Percentiles rank a stretch among this genome's conserved stretches.
These are phyloP conservation scores for Sycophaga agraensis DNA, from an alignment of 1,140 invertebrate species.

Conservation along the genomic window DNA sequence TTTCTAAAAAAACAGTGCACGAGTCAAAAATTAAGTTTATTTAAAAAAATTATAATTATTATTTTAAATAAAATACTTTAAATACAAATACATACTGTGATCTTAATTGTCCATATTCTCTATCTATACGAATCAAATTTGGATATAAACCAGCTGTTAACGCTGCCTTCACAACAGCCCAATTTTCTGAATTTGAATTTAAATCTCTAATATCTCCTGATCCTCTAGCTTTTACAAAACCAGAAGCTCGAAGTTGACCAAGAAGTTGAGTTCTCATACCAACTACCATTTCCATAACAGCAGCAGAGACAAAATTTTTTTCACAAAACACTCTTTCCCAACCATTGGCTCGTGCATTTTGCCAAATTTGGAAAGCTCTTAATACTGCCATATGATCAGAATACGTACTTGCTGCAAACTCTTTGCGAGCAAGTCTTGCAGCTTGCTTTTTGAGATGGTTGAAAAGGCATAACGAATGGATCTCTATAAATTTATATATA, in stretches of 20 bases:
- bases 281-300: constrained; percentile 85
- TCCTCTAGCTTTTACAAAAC: constrained; percentile 78
- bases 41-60: neutral
- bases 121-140: constrained; percentile 74
- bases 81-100: constrained; percentile 62
- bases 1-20: constrained; percentile 64
- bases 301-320: constrained; percentile 76
- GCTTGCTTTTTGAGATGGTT: constrained; percentile 68
- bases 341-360: constrained; percentile 67
- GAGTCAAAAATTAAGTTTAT: neutral
- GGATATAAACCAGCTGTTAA: constrained; percentile 86
- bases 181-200: constrained; percentile 87
- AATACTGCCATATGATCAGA: constrained; percentile 92
- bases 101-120: constrained; percentile 60
- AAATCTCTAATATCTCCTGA: constrained; percentile 68
- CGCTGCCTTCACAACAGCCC: constrained; percentile 90
- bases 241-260: constrained; percentile 80
- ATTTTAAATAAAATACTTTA: neutral
- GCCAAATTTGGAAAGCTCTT: constrained; percentile 81
- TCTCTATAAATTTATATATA: constrained; percentile 59
- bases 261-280: constrained; percentile 77
- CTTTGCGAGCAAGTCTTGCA: constrained; percentile 64
- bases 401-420: constrained; percentile 73
- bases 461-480: constrained; percentile 76
- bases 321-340: constrained; percentile 76